Evolutionary conservation across 2,113 vertebrate species (phyloP).

Genomic region (Podiceps cristatus): DNA sequence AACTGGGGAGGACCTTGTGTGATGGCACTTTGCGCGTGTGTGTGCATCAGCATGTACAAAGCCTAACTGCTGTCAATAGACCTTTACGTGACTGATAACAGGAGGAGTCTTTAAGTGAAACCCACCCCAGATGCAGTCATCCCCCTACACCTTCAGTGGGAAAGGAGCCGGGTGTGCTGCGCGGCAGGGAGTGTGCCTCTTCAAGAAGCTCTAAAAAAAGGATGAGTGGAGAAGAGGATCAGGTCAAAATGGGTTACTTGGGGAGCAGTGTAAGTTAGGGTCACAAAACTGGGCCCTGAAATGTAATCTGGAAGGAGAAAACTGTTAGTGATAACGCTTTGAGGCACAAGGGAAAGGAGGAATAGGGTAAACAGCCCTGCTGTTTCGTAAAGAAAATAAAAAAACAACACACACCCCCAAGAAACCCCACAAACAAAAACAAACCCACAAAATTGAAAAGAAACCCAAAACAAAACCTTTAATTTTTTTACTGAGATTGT

Average conservation of each 20-base stretch:
- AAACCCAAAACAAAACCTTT: background rate
- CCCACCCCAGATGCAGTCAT: background rate
- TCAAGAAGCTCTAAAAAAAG: background rate
- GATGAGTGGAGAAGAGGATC: background rate
- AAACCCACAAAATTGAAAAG: too few species aligned
- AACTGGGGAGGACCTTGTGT: background rate
- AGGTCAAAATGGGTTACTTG: background rate
- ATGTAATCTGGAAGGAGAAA: background rate
- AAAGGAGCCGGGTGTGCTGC: background rate
- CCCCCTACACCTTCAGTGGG: fast-evolving
- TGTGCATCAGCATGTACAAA: background rate
- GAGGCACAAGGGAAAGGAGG: background rate
- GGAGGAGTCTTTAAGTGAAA: background rate
- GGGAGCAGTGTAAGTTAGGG: fast-evolving
- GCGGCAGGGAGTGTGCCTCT: background rate
- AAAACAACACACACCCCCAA: too few species aligned
- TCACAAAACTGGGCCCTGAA: background rate
- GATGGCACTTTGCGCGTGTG: fast-evolving
- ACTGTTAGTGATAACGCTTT: background rate
- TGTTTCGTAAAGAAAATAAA: background rate
- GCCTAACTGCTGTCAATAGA: background rate
- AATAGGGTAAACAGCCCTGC: background rate
- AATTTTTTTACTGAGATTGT: background rate
- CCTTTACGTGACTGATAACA: background rate
- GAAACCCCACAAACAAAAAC: too few species aligned